A percentile compares a stretch with the other conserved stretches of the same genome.
Conservation (phyloP, 2,797 vertebrate genomes). For the Phrynocephalus forsythii region DNA sequence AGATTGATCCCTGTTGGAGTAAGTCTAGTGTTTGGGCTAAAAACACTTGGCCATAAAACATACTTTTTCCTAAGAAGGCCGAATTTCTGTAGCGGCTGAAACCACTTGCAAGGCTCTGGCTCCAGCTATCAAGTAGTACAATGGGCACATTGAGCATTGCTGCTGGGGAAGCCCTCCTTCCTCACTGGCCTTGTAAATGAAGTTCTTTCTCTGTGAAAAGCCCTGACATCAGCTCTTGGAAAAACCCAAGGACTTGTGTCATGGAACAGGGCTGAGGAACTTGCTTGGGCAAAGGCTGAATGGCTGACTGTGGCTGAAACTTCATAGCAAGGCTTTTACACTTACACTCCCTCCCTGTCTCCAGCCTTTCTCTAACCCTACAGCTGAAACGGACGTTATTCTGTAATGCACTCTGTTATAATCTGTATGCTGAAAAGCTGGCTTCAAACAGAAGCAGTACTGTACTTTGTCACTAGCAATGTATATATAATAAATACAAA, state of each 20-base stretch:
- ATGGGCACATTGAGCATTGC: conserved; percentile 78
- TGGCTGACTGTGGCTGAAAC: conserved; percentile 65
- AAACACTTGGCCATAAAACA: conserved; percentile 48
- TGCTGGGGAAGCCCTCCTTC: conserved; percentile 80
- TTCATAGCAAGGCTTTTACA: conserved; percentile 63
- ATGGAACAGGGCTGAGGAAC: conserved; percentile 74
- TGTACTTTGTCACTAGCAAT: conserved; percentile 13
- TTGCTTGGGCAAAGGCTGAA: conserved; percentile 74
- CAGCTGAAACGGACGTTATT: conserved; percentile 30
- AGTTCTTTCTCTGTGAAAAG: conserved; percentile 80
- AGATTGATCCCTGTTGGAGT: conserved; percentile 55
- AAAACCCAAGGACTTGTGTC: conserved; percentile 80
- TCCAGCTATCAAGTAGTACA: conserved; percentile 72
- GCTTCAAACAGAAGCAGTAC: not conserved
- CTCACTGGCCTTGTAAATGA: conserved; percentile 77
- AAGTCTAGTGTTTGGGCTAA: conserved; percentile 61
- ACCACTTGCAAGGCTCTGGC: conserved; percentile 76
- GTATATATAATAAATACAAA: not conserved
- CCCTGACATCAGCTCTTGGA: conserved; percentile 83
- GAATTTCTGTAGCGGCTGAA: conserved; percentile 69
- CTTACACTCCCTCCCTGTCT: conserved; percentile 2
- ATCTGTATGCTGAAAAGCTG: not conserved
- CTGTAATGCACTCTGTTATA: not conserved
- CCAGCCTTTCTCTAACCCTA: conserved; percentile 9
- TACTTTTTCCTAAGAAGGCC: conserved; percentile 58